A percentile compares a stretch with the other conserved stretches of the same genome.
Evolutionary conservation across 2,113 vertebrate species (phyloP).

Genomic region (Microtus ochrogaster): DNA sequence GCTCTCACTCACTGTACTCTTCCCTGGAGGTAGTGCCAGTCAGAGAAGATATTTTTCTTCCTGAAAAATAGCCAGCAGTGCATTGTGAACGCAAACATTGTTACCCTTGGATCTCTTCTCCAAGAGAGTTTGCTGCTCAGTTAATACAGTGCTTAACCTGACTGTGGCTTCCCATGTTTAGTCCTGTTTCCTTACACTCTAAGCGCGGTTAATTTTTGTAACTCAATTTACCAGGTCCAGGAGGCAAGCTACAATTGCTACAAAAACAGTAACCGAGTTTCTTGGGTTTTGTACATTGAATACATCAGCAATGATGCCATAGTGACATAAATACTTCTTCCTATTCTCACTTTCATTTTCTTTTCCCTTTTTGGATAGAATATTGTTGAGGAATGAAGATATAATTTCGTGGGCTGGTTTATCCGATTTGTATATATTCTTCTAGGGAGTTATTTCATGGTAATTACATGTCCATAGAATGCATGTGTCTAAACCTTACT

Average conservation of each 20-base stretch:
- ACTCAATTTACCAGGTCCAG: conserved; percentile 63
- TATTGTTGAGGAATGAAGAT: background rate
- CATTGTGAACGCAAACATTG: background rate
- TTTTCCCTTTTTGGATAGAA: background rate
- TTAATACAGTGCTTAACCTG: background rate
- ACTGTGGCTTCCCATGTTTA: background rate
- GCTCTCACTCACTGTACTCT: background rate
- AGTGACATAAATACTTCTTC: conserved; percentile 4
- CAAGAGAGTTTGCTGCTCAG: background rate
- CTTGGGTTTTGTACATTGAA: conserved; percentile 31
- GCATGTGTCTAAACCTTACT: background rate
- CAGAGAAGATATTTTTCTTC: background rate
- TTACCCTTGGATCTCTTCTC: background rate
- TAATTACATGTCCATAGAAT: background rate
- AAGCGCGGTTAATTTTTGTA: conserved; percentile 66
- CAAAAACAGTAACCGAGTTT: conserved; percentile 65
- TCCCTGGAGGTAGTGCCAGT: background rate
- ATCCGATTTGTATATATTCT: background rate
- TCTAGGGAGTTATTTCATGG: background rate
- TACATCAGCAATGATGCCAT: background rate
- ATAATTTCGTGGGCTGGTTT: background rate
- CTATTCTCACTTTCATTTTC: conserved; percentile 15
- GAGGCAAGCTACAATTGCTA: conserved; percentile 59
- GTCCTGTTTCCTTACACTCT: conserved; percentile 26
- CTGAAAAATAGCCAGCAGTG: background rate